Evolutionary conservation across 2,888 invertebrate genomes (phyloP).

Genomic region (Acleris holmiana): DNA sequence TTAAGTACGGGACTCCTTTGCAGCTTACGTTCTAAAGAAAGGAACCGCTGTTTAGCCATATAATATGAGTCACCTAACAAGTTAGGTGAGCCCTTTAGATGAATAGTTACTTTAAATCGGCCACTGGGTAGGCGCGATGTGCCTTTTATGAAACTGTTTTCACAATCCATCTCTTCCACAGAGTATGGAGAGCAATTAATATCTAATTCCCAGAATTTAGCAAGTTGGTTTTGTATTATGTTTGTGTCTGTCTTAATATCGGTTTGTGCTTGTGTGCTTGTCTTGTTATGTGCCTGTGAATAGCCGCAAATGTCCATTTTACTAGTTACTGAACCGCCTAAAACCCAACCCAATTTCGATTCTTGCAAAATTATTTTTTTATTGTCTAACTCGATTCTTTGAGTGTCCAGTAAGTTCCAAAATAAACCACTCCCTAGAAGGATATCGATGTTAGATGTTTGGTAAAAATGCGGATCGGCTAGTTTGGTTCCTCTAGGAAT

Average conservation of each 20-base stretch:
- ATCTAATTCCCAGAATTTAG: neutral
- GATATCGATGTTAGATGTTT: slow-evolving; percentile 11
- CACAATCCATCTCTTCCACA: neutral
- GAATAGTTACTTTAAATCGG: slow-evolving; percentile 15
- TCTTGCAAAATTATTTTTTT: neutral
- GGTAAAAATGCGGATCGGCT: slow-evolving; percentile 14
- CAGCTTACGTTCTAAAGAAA: slow-evolving; percentile 22
- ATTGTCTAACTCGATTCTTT: slow-evolving; percentile 2
- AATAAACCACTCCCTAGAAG: neutral
- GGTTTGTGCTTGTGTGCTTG: neutral
- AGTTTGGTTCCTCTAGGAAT: slow-evolving; percentile 3
- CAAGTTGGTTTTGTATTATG: slow-evolving; percentile 1
- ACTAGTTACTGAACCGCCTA: neutral
- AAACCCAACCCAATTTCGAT: slow-evolving; percentile 7
- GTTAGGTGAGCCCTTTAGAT: slow-evolving; percentile 13
- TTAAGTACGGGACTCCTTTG: slow-evolving; percentile 12
- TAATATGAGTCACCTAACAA: slow-evolving; percentile 14
- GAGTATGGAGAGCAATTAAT: neutral
- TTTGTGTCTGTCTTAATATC: neutral
- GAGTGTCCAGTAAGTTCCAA: slow-evolving; percentile 7
- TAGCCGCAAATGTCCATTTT: neutral
- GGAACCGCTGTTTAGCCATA: slow-evolving; percentile 18
- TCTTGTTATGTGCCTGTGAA: slow-evolving; percentile 4
- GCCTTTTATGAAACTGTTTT: slow-evolving; percentile 3
- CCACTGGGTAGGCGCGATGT: slow-evolving; percentile 6